Evolutionary conservation across 2,888 invertebrate genomes (phyloP).

Genomic region (Phortica okadai): DNA sequence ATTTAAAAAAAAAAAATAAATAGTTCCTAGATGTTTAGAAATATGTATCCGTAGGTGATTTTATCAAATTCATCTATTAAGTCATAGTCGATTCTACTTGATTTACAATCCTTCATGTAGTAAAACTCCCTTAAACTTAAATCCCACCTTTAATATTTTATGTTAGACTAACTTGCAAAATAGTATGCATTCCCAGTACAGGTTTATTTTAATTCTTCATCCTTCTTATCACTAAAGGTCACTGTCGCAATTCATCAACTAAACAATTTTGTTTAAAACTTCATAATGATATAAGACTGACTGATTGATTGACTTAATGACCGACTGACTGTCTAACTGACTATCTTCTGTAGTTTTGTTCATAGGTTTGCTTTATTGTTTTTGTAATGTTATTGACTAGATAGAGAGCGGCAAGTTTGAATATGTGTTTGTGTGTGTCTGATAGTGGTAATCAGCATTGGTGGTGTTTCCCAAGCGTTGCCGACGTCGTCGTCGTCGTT

Average conservation of each 20-base stretch:
- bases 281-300: neutral
- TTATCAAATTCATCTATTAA: too few relatives aligned
- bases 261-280: neutral
- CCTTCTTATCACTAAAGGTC: neutral
- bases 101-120: too few relatives aligned
- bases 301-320: neutral
- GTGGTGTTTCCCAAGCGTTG: conserved; percentile 55
- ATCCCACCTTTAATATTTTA: too few relatives aligned
- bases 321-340: conserved; percentile 33
- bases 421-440: conserved; percentile 2
- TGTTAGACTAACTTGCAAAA: too few relatives aligned
- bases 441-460: conserved; percentile 60
- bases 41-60: too few relatives aligned
- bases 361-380: conserved; percentile 33
- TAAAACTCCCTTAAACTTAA: too few relatives aligned
- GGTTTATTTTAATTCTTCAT: too few relatives aligned
- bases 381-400: conserved; percentile 21
- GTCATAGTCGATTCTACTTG: too few relatives aligned
- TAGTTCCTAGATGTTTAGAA: too few relatives aligned
- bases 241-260: neutral
- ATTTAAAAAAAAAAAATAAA: too few relatives aligned
- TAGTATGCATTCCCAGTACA: too few relatives aligned
- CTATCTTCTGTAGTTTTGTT: conserved; percentile 38
- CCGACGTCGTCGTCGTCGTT: conserved; percentile 38
- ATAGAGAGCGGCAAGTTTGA: conserved; percentile 9